Evolutionary conservation across 2,113 vertebrate species (phyloP).

Genomic region (Dasyprocta punctata): DNA sequence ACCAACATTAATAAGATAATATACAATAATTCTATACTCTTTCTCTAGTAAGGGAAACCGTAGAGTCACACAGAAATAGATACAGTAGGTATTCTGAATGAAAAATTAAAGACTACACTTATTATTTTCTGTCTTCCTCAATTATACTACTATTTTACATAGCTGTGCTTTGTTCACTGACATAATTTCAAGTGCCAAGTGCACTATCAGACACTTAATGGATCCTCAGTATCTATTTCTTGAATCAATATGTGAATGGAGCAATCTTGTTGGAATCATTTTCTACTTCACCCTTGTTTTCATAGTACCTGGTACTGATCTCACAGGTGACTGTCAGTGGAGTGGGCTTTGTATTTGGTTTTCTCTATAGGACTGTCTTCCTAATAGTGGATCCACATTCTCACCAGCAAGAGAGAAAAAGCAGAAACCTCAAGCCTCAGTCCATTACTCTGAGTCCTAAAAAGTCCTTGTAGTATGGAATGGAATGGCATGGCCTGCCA

Average conservation of each 20-base stretch:
- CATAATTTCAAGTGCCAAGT: not conserved
- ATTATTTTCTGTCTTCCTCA: not conserved
- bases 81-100: not conserved
- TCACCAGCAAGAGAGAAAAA: not conserved
- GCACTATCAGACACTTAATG: not conserved
- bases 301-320: not conserved
- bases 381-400: not conserved
- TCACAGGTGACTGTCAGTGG: not conserved
- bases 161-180: not conserved
- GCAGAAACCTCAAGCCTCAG: not conserved
- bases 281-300: not conserved
- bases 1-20: conserved; percentile 2
- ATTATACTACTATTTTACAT: not conserved
- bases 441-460: not conserved
- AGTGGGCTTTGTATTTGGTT: not conserved
- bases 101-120: not conserved
- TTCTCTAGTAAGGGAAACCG: not conserved
- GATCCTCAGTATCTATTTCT: not conserved
- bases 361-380: not conserved
- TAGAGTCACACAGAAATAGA: not conserved
- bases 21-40: not conserved
- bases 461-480: not conserved
- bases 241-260: not conserved
- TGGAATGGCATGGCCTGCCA: not conserved
- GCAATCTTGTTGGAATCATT: not conserved